Base-by-base conservation (phyloP, 2,888 invertebrate species). In the Anthrax anthrax region DNA sequence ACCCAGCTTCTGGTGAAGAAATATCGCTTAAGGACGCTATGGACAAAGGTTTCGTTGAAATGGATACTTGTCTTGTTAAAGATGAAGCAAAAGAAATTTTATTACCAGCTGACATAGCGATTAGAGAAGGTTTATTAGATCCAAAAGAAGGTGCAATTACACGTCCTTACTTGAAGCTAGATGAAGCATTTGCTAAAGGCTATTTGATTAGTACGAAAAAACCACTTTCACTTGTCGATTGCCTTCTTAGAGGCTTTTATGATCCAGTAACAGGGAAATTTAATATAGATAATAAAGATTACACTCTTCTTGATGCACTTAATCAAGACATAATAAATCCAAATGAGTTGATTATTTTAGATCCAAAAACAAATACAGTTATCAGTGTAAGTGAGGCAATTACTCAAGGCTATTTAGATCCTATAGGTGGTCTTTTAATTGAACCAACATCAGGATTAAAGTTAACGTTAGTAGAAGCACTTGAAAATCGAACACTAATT, bases 141-240 rank as follows among this genome's bases (percentile, higher is more conserved):
- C 70, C 80, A 39, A 75, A 80, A 43, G 72, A 72, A 52, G 88
- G 87, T 37, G 64, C 80, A 19, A 66, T 90, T 23, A 78, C 77
- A 2, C 74, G 75, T 51, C 87, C 87, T 0, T 67, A 74, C 51
- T 73, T 84, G 59, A 79, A 81, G 44, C 70, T 90, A 37, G 83
- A 86, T 63, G 78, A 84, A 55, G 90, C 89, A 3, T 78, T 81
- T 55, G 78, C 82, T 43, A 87, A 84, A 61, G 88, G 89, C 9
- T 85, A 84, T 60, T 72, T 90, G 38, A 67, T 89, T 29, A 84
- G 82, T 57, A 82, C 84, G 29, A 76, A 78, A 46, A 80, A 84
- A 58, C 88, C 89, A 0, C 79, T 84, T 76, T 83, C 87, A 1
- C 67, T 90, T 49, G 86, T 86, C 62, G 86, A 89, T 70, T 84